A percentile compares a stretch with the other conserved stretches of the same genome.
phyloP scores from a whole-genome alignment of 2,113 vertebrate species.

The Chiloscyllium plagiosum region DNA sequence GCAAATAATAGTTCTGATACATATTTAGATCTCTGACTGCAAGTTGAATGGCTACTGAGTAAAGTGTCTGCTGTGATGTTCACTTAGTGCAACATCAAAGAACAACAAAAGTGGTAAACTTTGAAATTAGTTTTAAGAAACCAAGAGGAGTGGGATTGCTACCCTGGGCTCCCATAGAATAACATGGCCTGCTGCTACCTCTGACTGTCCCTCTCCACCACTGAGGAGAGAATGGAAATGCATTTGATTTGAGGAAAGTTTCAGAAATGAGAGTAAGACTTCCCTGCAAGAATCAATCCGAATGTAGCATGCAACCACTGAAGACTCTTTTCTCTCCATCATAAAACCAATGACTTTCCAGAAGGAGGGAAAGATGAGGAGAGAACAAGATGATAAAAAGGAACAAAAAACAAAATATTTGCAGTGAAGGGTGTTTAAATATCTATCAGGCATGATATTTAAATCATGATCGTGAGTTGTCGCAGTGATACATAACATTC shows the following conservation, averaged over 20 bases:
- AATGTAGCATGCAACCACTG: not conserved
- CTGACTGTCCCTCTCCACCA: not conserved
- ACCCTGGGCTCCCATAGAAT: not conserved
- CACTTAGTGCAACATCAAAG: not conserved
- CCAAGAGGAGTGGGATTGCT: not conserved
- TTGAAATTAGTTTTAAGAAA: not conserved
- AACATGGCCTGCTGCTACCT: not conserved
- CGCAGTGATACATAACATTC: not conserved
- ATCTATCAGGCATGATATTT: not conserved
- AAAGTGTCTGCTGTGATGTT: not conserved
- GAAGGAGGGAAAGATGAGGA: not conserved
- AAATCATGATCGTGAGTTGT: not conserved
- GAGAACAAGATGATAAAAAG: not conserved
- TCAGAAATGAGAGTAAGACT: not conserved
- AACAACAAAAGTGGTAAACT: not conserved
- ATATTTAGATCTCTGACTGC: not conserved
- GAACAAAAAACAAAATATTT: not conserved
- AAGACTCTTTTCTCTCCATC: not conserved
- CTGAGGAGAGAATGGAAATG: not conserved
- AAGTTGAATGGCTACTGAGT: not conserved
- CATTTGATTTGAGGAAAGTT: not conserved
- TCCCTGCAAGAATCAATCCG: not conserved
- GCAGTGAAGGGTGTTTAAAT: not conserved
- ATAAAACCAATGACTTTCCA: not conserved
- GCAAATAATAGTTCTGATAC: not conserved